Base-by-base conservation (phyloP, 2,888 invertebrate species). In the Lycia hirtaria region DNA sequence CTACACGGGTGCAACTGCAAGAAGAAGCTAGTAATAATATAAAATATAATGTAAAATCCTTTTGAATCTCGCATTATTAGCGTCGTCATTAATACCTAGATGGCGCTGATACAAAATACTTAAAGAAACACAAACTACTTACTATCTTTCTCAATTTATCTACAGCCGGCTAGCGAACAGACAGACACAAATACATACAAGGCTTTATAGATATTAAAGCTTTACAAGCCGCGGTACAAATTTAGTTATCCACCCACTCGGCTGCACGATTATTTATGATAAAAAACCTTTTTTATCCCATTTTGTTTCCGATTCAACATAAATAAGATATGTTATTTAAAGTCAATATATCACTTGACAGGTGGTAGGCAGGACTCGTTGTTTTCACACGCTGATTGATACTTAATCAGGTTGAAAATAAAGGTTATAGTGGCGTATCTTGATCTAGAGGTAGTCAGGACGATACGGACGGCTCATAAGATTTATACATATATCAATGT, bases 321-420 rank as follows among this genome's bases (percentile, higher is more conserved):
- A 92, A 92, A 92, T 92, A 92, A 92, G 92, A 92, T 91, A 92
- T 92, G 92, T 92, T 92, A 91, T 91, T 92, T 91, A 88, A 89
- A 88, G 87, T 82, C 83, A 87, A 89, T 92, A 92, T 90, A 89
- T 92, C 91, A 92, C 92, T 84, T 89, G 91, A 91, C 92, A 92
- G 92, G 92, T 92, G 92, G 92, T 92, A 89, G 84, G 85, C 79
- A 82, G 79, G 75, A 70, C 75, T 65, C 64, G 51, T 44, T 37
- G 33, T 56, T 51, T 60, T 51, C 52, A 60, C 71, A 71, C 28
- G 58, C 68, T 64, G 80, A 80, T 83, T 77, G 69, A 63, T 64
- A 75, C 81, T 69, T 65, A 80, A 79, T 55, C 1, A 0, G 30
- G 1, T 5, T n/a, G 1, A 10, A 1, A 0, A 62, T 81, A 83